Conservation (phyloP, 2,797 vertebrate species). For the Paguma larvata region DNA sequence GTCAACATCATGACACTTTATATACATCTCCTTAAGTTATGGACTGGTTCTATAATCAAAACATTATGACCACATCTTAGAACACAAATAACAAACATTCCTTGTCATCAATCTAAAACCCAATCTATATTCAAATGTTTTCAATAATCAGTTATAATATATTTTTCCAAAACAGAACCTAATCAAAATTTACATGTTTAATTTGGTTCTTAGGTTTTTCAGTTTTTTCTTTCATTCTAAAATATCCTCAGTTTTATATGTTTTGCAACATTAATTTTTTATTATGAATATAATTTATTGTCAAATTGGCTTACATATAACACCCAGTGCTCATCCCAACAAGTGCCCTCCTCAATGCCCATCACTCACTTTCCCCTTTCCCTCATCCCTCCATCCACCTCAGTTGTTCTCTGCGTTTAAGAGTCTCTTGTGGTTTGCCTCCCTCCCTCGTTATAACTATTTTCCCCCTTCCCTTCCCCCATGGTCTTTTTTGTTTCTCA, state of each 20-base stretch:
- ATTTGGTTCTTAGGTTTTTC: neutral
- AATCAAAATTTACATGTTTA: slow-evolving; percentile 5
- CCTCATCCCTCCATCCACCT: too few relatives aligned
- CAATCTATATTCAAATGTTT: neutral
- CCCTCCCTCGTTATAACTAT: too few relatives aligned
- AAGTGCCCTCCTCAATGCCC: too few relatives aligned
- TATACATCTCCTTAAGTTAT: slow-evolving; percentile 12
- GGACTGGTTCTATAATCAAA: slow-evolving; percentile 19
- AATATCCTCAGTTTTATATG: neutral
- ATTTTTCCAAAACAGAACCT: neutral
- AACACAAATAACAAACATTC: neutral
- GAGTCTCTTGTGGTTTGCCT: too few relatives aligned
- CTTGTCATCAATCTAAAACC: slow-evolving; percentile 9
- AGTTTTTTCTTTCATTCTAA: slow-evolving; percentile 15
- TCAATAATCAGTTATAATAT: slow-evolving; percentile 8
- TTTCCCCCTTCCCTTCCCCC: too few relatives aligned
- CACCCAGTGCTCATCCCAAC: too few relatives aligned
- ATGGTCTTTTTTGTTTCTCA: too few relatives aligned
- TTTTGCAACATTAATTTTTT: neutral
- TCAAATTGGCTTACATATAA: too few relatives aligned
- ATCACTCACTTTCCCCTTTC: too few relatives aligned
- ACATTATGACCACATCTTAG: neutral
- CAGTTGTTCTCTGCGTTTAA: too few relatives aligned
- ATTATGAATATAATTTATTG: too few relatives aligned
- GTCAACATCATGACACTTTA: slow-evolving; percentile 15